These are phyloP conservation scores for Poeciliopsis prolifica DNA, from an alignment of 2,113 vertebrate species.

Conservation along the genomic window DNA sequence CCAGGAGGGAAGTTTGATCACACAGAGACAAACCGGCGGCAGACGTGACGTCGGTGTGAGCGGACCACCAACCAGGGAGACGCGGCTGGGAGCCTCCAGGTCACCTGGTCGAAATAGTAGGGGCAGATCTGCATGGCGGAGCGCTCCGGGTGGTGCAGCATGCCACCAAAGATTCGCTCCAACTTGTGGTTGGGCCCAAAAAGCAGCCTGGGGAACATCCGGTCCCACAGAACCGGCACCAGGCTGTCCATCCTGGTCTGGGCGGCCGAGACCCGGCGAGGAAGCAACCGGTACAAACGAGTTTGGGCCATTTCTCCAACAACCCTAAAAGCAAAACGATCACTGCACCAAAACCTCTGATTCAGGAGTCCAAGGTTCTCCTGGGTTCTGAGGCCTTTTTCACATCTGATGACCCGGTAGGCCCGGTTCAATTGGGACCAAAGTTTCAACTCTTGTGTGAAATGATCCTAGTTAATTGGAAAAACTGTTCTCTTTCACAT, in stretches of 20 bases:
- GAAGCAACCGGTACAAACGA: slow-evolving; percentile 14
- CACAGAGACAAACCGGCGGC: too few relatives aligned
- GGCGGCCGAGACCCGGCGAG: neutral
- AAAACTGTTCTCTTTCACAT: too few relatives aligned
- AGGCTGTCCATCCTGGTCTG: slow-evolving; percentile 28
- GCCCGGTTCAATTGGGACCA: too few relatives aligned
- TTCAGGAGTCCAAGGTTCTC: too few relatives aligned
- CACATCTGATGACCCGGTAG: too few relatives aligned
- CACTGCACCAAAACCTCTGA: too few relatives aligned
- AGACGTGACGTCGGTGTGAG: too few relatives aligned
- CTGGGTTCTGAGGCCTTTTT: too few relatives aligned
- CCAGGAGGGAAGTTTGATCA: slow-evolving; percentile 40
- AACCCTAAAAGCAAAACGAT: neutral
- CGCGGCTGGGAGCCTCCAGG: neutral
- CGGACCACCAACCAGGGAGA: neutral
- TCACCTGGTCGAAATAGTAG: slow-evolving; percentile 54
- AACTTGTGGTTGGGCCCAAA: slow-evolving; percentile 23
- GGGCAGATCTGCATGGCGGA: slow-evolving; percentile 30
- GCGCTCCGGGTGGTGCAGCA: neutral
- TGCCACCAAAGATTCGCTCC: slow-evolving; percentile 12
- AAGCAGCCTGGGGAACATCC: neutral
- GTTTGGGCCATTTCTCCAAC: slow-evolving; percentile 8
- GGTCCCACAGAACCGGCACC: slow-evolving; percentile 37
- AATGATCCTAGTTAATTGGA: too few relatives aligned
- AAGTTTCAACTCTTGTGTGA: too few relatives aligned